Evolutionary conservation across 2,797 vertebrate species (phyloP).

Genomic region (Ispidina lecontei): DNA sequence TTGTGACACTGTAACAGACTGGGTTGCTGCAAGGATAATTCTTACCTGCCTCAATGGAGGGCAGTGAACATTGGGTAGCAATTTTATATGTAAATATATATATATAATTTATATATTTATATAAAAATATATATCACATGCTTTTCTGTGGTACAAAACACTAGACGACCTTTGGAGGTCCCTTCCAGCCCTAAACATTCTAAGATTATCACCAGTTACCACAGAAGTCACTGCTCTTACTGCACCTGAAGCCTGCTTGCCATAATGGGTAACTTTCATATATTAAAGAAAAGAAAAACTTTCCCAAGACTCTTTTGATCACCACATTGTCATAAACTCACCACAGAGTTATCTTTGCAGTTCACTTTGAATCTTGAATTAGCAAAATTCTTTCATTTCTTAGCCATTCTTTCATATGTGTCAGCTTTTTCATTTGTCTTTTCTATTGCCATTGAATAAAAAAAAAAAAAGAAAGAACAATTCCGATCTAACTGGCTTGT

Average conservation of each 20-base stretch:
- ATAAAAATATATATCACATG: not conserved
- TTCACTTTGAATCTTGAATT: not conserved
- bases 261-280: not conserved
- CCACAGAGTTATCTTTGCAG: not conserved
- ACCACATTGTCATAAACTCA: not conserved
- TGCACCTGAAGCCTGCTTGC: not conserved
- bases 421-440: not conserved
- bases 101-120: too few species aligned
- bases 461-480: not conserved
- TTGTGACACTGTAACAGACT: not conserved
- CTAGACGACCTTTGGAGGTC: not conserved
- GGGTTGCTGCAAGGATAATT: not conserved
- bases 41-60: not conserved
- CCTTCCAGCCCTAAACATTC: too few species aligned
- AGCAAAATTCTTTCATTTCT: not conserved
- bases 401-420: not conserved
- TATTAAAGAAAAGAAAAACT: not conserved
- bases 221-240: not conserved
- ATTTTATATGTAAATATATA: not conserved
- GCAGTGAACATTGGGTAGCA: not conserved
- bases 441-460: not conserved
- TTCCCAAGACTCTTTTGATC: not conserved
- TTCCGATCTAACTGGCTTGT: not conserved
- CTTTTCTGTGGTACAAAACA: not conserved
- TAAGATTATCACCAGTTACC: too few species aligned